Evolutionary conservation across 2,113 vertebrate genomes (phyloP).

Genomic region (Procavia capensis): DNA sequence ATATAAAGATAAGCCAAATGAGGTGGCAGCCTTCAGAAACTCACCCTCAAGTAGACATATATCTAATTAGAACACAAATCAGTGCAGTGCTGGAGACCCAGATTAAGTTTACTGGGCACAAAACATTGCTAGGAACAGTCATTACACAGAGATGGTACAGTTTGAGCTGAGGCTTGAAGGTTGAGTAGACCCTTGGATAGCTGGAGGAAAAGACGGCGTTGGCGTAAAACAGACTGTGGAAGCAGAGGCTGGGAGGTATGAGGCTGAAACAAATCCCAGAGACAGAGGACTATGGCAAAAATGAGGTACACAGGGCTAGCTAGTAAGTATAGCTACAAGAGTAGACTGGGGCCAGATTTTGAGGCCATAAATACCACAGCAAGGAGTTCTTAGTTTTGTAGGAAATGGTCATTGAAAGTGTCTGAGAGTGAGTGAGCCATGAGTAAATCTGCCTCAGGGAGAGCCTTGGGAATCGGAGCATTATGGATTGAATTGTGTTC

Average conservation of each 20-base stretch:
- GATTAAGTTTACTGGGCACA: neutral
- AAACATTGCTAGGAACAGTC: neutral
- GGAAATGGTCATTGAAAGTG: neutral
- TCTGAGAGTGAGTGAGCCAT: neutral
- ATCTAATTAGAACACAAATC: neutral
- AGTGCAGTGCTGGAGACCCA: neutral
- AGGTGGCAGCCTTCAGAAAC: neutral
- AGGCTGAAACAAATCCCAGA: neutral
- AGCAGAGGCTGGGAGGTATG: neutral
- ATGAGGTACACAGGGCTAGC: neutral
- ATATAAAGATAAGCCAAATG: neutral
- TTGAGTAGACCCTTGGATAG: neutral
- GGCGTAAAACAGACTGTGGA: no score
- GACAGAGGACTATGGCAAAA: neutral
- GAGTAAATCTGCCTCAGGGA: neutral
- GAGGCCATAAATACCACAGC: neutral
- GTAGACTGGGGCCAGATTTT: neutral
- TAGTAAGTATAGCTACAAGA: neutral
- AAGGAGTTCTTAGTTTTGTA: conserved; percentile 8
- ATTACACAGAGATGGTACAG: neutral
- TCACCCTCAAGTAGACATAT: neutral
- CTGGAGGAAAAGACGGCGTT: neutral
- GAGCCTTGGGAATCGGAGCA: no score
- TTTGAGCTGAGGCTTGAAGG: neutral
- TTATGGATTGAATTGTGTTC: no score